A percentile compares a stretch with the other conserved stretches of the same genome.
Conservation (phyloP, 2,797 vertebrate species). For the Notamacropus eugenii region DNA sequence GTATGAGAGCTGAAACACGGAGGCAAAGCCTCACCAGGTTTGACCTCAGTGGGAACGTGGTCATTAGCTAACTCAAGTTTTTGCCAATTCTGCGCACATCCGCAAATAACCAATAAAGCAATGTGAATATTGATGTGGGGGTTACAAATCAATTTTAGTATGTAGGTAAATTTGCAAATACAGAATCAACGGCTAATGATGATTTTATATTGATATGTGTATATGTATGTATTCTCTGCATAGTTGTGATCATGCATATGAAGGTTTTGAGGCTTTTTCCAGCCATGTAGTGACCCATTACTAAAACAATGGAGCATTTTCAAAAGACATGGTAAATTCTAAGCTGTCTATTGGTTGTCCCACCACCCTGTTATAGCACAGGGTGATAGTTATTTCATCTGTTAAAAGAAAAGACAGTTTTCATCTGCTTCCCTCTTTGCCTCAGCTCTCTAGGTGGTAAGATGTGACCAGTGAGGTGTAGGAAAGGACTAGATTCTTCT, state of each 20-base stretch:
- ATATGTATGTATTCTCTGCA: background rate
- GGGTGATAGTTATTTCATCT: background rate
- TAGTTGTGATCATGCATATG: background rate
- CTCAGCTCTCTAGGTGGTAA: background rate
- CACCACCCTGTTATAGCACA: background rate
- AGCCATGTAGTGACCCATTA: background rate
- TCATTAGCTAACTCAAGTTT: background rate
- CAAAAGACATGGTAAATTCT: background rate
- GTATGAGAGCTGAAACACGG: background rate
- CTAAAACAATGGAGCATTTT: background rate
- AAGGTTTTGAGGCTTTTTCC: background rate
- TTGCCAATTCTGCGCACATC: background rate
- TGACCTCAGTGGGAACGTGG: background rate
- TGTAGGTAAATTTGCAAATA: background rate
- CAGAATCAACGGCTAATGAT: background rate
- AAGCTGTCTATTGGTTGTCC: background rate
- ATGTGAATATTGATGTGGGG: background rate
- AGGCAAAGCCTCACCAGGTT: background rate
- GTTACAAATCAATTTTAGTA: background rate
- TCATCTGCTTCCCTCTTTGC: background rate
- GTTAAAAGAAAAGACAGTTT: background rate
- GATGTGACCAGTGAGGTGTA: background rate
- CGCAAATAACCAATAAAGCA: background rate
- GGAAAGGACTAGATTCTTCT: background rate
- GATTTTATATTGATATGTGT: background rate